These are phyloP conservation scores for Odontomyia ornata DNA, from an alignment of 2,888 invertebrate species.

Conservation along the genomic window DNA sequence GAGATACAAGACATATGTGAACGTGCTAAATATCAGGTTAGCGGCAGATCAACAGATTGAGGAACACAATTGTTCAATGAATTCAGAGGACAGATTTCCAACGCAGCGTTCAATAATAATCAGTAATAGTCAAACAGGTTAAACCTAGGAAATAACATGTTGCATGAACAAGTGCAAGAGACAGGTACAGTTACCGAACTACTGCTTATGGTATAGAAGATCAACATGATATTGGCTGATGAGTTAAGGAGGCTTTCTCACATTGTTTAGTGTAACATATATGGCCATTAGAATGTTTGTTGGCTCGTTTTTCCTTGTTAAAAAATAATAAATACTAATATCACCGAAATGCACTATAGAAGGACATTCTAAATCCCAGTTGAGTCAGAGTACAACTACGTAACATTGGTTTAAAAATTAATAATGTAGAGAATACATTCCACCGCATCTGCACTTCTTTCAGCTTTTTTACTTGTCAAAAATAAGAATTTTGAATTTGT, in stretches of 20 bases:
- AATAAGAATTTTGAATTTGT: too few relatives aligned
- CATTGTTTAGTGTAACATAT: slow-evolving; percentile 83
- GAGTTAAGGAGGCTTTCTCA: slow-evolving; percentile 83
- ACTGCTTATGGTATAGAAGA: slow-evolving; percentile 73
- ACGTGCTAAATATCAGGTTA: slow-evolving; percentile 76
- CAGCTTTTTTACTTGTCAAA: too few relatives aligned
- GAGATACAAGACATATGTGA: slow-evolving; percentile 83
- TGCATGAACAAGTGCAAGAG: slow-evolving; percentile 61
- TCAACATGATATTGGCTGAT: slow-evolving; percentile 78
- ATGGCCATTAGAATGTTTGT: too few relatives aligned
- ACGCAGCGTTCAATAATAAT: slow-evolving; percentile 53
- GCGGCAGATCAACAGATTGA: slow-evolving; percentile 62
- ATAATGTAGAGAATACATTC: too few relatives aligned
- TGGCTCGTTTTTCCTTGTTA: too few relatives aligned
- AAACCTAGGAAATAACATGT: slow-evolving; percentile 48
- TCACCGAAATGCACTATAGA: too few relatives aligned
- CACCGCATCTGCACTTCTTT: too few relatives aligned
- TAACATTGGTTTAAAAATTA: too few relatives aligned
- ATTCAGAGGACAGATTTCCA: slow-evolving; percentile 66
- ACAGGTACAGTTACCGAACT: slow-evolving; percentile 77
- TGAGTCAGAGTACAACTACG: too few relatives aligned
- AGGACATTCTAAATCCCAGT: too few relatives aligned
- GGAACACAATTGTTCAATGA: slow-evolving; percentile 63
- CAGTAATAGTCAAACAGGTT: slow-evolving; percentile 51
- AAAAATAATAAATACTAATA: too few relatives aligned